phyloP scores from a whole-genome alignment of 2,888 invertebrate genomes.

The Hetaerina titia region DNA sequence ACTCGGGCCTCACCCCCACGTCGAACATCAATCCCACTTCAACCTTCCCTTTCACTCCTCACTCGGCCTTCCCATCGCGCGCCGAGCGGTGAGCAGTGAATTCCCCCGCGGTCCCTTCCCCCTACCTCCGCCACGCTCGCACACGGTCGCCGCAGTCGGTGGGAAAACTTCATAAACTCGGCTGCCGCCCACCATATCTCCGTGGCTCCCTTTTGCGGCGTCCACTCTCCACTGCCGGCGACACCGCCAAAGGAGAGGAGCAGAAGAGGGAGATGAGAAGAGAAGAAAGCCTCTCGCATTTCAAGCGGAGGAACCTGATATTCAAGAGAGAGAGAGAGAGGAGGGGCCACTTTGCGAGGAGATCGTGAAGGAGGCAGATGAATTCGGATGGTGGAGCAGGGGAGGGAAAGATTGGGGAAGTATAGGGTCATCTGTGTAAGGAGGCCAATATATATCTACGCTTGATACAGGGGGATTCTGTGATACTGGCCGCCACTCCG shows the following conservation, averaged over 20 bases:
- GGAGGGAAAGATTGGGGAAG: neutral
- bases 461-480: too few species aligned
- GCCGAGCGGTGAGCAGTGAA: neutral
- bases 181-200: neutral
- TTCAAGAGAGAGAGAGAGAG: neutral
- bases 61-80: neutral
- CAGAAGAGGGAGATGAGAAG: neutral
- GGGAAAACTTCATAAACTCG: neutral
- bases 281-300: conserved; percentile 12
- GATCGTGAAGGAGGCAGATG: conserved; percentile 1
- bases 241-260: neutral
- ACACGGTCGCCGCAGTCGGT: neutral
- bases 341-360: conserved; percentile 11
- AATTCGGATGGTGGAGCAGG: neutral
- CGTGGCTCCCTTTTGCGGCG: neutral
- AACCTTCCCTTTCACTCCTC: neutral
- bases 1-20: neutral
- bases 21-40: neutral
- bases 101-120: neutral
- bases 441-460: neutral
- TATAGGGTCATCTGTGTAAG: neutral
- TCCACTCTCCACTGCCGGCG: neutral
- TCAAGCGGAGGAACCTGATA: neutral
- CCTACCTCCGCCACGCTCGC: neutral
- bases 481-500: too few species aligned